Conservation (phyloP, 2,888 invertebrate species). For the Oligia latruncula region DNA sequence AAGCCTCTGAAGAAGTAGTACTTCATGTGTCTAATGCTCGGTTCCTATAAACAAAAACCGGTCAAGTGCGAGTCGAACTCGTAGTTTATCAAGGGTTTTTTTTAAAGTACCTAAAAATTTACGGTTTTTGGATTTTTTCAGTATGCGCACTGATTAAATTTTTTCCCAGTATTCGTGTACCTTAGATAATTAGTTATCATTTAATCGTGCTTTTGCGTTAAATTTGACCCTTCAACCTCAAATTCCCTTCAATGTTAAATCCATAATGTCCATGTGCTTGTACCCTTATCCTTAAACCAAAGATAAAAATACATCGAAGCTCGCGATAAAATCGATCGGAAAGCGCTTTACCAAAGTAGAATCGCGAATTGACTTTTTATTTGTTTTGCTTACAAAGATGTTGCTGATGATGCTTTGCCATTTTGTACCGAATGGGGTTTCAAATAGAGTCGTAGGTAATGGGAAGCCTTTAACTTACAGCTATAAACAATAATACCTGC, state of each 20-base stretch:
- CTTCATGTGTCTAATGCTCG: too few species aligned
- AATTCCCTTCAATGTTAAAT: neutral
- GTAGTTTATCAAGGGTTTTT: too few species aligned
- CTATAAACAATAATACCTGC: conserved; percentile 7
- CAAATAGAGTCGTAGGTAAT: conserved; percentile 11
- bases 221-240: neutral
- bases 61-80: too few species aligned
- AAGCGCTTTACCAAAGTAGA: conserved; percentile 52
- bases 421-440: conserved; percentile 17
- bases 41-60: too few species aligned
- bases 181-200: too few species aligned
- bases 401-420: conserved; percentile 28
- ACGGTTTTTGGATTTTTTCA: too few species aligned
- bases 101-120: too few species aligned
- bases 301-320: conserved; percentile 55
- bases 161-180: neutral
- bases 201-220: neutral
- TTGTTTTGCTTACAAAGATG: conserved; percentile 25
- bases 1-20: too few species aligned
- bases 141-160: too few species aligned
- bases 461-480: neutral
- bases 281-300: conserved; percentile 4
- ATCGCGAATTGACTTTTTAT: conserved; percentile 41
- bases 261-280: neutral
- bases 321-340: conserved; percentile 37